Evolutionary conservation across 1,140 invertebrate genomes (phyloP), one percentile per base, ranked within the genome.

Genomic region (Drosophila busckii): DNA sequence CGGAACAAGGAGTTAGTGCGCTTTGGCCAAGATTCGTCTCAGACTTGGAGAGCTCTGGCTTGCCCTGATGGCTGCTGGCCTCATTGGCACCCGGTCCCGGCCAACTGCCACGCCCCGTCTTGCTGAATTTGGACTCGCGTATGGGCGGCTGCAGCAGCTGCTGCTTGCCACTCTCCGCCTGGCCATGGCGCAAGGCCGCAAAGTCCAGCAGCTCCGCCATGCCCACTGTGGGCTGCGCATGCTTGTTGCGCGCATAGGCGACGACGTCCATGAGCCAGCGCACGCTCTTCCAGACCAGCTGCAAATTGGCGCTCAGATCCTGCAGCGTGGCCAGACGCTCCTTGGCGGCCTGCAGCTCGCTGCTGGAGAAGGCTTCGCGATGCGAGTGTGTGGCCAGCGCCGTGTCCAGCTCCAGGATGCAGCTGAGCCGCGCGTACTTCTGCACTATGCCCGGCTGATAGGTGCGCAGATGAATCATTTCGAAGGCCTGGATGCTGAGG

Each of bases 181-280:
- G 54, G 2, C 63, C 70, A 2, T 63, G 44, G 4, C 53, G 37
- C 9, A 44, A 25, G 15, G 70, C 63, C 0, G 55, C 56, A 32
- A 83, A 85, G 15, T 85, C 70, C 2, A 87, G 63, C 1, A 87
- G 71, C 5, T 87, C 83, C 0, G 61, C 66, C 75, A 87, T 87
- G 7, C 70, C 54, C 13, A 71, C 12, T 3, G 69, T 58, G 3
- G 69, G 61, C 8, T 82, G 76, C 0, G 73, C 85, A 22, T 84
- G 90, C 69, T 94, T 93, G 82, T 98, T 97, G 45, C 97, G 89
- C 1, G 97, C 96, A 84, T 96, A 97, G 0, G 94, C 93, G 25
- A 98, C 95, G 2, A 97, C 92, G 71, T 98, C 96, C 91, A 97
- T 95, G 0, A 98, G 90, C 97, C 97, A 99, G 7, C 98, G 91